Evolutionary conservation across 2,113 vertebrate species (phyloP).

Genomic region (sheep (Ovis aries)): DNA sequence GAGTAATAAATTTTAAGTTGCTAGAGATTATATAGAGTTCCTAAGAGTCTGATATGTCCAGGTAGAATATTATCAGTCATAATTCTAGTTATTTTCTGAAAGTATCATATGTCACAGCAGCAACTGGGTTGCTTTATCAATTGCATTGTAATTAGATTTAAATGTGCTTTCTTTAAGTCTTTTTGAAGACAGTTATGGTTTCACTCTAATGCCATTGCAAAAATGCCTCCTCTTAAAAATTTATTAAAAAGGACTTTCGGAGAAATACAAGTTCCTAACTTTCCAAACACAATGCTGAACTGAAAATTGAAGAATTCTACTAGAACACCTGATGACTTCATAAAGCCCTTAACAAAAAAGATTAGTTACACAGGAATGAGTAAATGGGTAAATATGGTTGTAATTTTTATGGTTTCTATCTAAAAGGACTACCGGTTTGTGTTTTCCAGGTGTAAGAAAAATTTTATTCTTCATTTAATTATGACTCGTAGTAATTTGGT

Average conservation of each 20-base stretch:
- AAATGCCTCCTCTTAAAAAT: background rate
- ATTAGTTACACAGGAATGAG: background rate
- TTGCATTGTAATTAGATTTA: background rate
- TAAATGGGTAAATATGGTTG: background rate
- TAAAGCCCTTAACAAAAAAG: background rate
- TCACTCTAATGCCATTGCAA: background rate
- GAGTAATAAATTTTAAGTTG: background rate
- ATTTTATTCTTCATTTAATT: background rate
- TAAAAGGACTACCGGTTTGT: background rate
- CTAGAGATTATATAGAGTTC: background rate
- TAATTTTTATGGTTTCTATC: background rate
- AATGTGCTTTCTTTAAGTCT: background rate
- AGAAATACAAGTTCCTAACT: background rate
- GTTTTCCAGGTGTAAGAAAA: background rate
- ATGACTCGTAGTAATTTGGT: background rate
- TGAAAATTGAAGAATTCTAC: background rate
- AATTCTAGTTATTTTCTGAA: background rate
- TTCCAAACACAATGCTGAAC: background rate
- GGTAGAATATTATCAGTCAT: background rate
- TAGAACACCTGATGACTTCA: background rate
- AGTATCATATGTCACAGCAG: background rate
- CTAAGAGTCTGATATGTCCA: background rate
- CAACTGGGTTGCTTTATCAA: background rate
- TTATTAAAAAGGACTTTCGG: background rate
- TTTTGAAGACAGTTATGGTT: background rate